Conservation (phyloP, 2,888 invertebrate genomes). For the Caenorhabditis parvicauda region DNA sequence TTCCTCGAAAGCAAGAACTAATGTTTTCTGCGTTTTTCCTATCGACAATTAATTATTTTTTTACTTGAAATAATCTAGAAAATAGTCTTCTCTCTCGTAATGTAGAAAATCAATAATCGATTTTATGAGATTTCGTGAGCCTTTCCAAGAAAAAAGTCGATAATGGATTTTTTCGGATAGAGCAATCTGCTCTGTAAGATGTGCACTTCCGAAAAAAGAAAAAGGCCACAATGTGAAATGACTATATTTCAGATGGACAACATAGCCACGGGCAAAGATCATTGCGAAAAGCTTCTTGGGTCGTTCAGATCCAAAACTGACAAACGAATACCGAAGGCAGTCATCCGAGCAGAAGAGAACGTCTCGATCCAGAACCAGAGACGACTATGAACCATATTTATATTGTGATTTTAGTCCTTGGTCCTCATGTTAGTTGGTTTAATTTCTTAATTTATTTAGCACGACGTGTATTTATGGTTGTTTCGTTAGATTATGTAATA, state of each 20-base stretch:
- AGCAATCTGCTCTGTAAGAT: no score
- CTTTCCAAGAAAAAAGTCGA: constrained; percentile 1
- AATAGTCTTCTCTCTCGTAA: not conserved
- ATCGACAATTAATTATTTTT: no score
- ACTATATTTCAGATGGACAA: constrained; percentile 61
- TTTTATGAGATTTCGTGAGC: not conserved
- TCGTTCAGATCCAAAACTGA: constrained; percentile 60
- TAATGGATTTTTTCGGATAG: no score
- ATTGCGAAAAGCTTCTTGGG: constrained; percentile 59
- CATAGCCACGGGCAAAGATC: constrained; percentile 53
- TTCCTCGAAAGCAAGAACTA: no score
- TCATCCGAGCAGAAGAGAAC: constrained; percentile 57
- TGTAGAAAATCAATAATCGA: no score
- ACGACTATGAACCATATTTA: no score
- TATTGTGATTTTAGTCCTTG: no score
- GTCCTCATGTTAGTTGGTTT: no score
- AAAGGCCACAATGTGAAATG: not conserved
- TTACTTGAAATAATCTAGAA: not conserved
- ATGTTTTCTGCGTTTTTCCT: no score
- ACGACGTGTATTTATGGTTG: no score
- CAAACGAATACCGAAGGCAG: constrained; percentile 54
- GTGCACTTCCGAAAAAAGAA: not conserved
- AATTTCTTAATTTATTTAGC: no score
- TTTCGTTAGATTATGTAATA: no score
- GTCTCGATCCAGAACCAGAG: constrained; percentile 42